These are phyloP conservation scores for Takifugu rubripes DNA, from an alignment of 2,797 vertebrate genomes.

Conservation along the genomic window DNA sequence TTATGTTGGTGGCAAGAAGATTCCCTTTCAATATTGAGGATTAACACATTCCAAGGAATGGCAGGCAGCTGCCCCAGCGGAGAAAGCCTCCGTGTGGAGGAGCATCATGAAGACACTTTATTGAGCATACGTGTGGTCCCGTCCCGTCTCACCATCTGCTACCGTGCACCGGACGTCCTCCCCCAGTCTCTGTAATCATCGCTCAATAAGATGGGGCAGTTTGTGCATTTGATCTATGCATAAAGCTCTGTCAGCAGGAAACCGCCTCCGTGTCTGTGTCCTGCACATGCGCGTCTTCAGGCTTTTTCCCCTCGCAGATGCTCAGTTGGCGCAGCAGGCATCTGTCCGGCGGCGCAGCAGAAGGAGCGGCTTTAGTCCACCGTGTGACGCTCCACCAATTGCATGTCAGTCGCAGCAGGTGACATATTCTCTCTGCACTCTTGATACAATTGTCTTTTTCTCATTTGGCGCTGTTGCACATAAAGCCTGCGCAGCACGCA, in stretches of 20 bases:
- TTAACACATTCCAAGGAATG: constrained; percentile 55
- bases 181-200: constrained; percentile 56
- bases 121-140: constrained; percentile 18
- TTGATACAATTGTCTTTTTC: constrained; percentile 51
- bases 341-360: constrained; percentile 6
- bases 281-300: neutral
- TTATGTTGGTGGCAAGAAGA: constrained; percentile 26
- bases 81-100: constrained; percentile 39
- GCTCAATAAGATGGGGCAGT: constrained; percentile 17
- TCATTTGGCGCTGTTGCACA: constrained; percentile 34
- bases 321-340: constrained; percentile 18
- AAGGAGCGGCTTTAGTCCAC: neutral
- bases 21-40: constrained; percentile 36
- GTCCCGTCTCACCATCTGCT: neutral
- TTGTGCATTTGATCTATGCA: constrained; percentile 21
- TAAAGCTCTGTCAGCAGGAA: constrained; percentile 26
- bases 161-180: constrained; percentile 26
- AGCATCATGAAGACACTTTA: constrained; percentile 24
- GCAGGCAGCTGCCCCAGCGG: constrained; percentile 29
- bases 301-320: neutral
- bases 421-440: constrained; percentile 22
- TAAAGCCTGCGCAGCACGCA: constrained; percentile 34
- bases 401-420: constrained; percentile 4
- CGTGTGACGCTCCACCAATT: neutral
- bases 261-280: constrained; percentile 8